Base-by-base conservation (phyloP, 2,797 vertebrate species). In the Podargus strigoides region DNA sequence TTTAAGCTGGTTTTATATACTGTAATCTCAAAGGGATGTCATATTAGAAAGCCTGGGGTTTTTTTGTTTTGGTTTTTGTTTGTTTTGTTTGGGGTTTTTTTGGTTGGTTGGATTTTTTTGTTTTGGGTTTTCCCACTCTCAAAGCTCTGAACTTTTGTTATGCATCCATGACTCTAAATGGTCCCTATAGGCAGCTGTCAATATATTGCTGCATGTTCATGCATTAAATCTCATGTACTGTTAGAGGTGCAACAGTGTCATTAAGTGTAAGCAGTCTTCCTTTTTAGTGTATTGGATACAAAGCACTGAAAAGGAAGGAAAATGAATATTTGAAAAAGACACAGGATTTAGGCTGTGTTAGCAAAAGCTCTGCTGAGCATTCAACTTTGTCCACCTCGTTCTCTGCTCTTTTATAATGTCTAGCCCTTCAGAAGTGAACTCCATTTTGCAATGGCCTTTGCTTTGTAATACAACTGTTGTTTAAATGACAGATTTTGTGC, bases 111-210 rank as follows among this genome's bases (percentile, higher is more conserved):
- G n/a, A n/a, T 44, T 49, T n/a, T 85, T 55, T 36, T 55, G 19
- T 27, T 10, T 66, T 50, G n/a, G n/a, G n/a, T n/a, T 24, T 15
- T 2, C 1, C 13, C 10, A n/a, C 6, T 78, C 66, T 78, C 26
- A 83, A 87, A 93, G 67, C 41, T 76, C 68, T 78, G 58, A 94
- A 83, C 50, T 91, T 92, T 9, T 93, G 28, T 79, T 90, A 80
- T 67, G 39, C 74, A 84, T 96, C 68, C 44, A 6, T 82, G 81
- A 76, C 60, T 88, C 42, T 87, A 85, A 92, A 60, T 46, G 19
- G 21, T 94, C 87, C 89, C 81, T 90, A 21, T 84, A 78, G 81
- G 85, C 85, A 90, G 84, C 66, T 93, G 89, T 95, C 89, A 94
- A 36, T 92, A 70, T 94, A 86, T 67, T 56, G 27, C 46, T 95